Evolutionary conservation across 2,888 invertebrate species (phyloP), one percentile per base, ranked within the genome.

Genomic region (Polylopha cassiicola): DNA sequence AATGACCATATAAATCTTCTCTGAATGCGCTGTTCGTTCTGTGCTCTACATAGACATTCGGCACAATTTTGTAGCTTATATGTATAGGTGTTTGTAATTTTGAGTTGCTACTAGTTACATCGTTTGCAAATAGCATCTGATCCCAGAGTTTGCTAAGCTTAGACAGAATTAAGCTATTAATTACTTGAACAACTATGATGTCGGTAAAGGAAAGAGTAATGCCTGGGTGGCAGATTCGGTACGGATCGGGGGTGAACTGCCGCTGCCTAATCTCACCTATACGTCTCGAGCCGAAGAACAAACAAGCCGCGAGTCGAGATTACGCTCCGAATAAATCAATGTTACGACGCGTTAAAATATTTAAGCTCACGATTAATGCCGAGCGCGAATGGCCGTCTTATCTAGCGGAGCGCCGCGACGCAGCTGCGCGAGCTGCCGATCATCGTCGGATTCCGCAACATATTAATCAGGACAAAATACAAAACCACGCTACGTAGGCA

Each of bases 331-430:
- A 85, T 84, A 85, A 85, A 85, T 85, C 84, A 84, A 82, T 84
- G 82, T 80, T 82, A 77, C 80, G 76, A 78, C 78, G 82, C 78
- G 82, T 84, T 84, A 81, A 82, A 85, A 84, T 82, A 81, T 85
- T 82, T 80, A 84, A 84, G 79, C 78, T 74, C 69, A 73, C 80
- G 82, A 81, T 82, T 82, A 84, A 82, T 82, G 80, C 70, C 58
- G 65, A 65, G 63, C 58, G 71, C 61, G 68, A 66, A 68, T 67
- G 62, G 62, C 62, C 64, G 66, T 65, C 71, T 77, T 75, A 73
- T 72, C 73, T 70, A 65, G 63, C 55, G 61, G 60, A 59, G 58
- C 62, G 58, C 65, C 57, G 58, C 55, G 50, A 46, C 54, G 58
- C 71, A 73, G 67, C 66, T 73, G 69, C 53, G 61, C 54, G 41